Percentiles rank a stretch among this genome's conserved stretches.
Conservation (phyloP, 2,888 invertebrate genomes). For the Oscheius sp. region DNA sequence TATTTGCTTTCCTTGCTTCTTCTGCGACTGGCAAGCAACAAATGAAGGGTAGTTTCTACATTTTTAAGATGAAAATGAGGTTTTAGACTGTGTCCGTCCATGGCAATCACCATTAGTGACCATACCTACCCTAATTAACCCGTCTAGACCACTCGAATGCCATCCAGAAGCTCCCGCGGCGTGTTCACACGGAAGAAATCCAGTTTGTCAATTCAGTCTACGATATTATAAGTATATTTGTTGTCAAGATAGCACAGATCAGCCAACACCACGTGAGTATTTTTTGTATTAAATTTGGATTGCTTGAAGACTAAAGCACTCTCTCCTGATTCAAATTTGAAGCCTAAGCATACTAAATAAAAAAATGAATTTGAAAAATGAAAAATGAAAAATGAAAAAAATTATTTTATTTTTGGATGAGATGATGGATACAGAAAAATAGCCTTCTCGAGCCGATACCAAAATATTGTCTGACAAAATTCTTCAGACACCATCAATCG, state of each 20-base stretch:
- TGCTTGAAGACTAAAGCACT: no score
- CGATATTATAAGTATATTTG: conserved; percentile 46
- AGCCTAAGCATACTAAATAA: no score
- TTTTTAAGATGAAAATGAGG: neutral
- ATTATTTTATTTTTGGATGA: no score
- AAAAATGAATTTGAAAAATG: no score
- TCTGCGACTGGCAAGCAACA: neutral
- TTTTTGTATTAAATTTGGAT: no score
- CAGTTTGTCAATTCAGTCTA: conserved; percentile 48
- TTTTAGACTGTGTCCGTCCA: conserved; percentile 46
- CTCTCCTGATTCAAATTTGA: no score
- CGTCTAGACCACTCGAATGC: conserved; percentile 45
- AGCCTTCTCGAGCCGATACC: no score
- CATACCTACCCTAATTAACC: conserved; percentile 38
- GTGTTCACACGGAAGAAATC: conserved; percentile 43
- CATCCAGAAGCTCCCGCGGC: conserved; percentile 38
- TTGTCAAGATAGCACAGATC: conserved; percentile 45
- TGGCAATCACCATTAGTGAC: conserved; percentile 48
- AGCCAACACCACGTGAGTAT: conserved; percentile 44
- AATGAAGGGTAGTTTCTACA: neutral
- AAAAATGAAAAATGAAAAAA: no score
- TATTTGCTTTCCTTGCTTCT: neutral
- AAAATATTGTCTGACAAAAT: no score
- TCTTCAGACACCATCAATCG: no score
- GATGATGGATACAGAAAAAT: no score